A percentile compares a stretch with the other conserved stretches of the same genome.
These are phyloP conservation scores for Dendrocopos noguchii DNA, from an alignment of 2,113 vertebrate genomes.

Conservation along the genomic window DNA sequence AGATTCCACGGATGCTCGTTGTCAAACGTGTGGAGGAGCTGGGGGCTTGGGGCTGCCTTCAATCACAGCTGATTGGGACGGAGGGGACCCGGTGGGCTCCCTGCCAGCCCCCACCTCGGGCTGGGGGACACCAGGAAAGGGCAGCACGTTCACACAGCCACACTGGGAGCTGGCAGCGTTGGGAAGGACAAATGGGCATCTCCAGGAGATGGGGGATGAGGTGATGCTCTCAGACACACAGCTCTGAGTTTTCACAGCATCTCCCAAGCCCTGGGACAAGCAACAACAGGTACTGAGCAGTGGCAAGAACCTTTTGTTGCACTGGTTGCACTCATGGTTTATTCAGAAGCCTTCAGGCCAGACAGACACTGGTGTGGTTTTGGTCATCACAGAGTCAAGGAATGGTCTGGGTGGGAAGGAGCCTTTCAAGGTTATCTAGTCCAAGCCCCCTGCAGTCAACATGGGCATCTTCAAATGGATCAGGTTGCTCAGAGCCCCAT, in stretches of 20 bases:
- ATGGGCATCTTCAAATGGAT: too few relatives aligned
- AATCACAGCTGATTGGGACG: conserved; percentile 49
- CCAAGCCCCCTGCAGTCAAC: too few relatives aligned
- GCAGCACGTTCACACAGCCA: neutral
- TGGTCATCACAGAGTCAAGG: neutral
- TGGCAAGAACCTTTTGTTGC: neutral
- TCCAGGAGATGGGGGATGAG: neutral
- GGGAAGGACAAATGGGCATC: neutral
- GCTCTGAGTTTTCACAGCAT: neutral
- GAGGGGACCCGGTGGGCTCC: neutral
- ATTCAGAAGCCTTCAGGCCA: neutral
- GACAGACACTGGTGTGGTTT: neutral
- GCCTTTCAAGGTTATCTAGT: too few relatives aligned
- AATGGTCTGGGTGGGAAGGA: too few relatives aligned
- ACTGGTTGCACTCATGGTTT: neutral
- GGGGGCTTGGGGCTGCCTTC: conserved; percentile 22
- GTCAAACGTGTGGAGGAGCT: neutral
- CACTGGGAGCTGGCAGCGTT: rapidly evolving
- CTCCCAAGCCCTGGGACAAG: neutral
- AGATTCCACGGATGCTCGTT: conserved; percentile 66
- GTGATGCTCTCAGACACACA: neutral
- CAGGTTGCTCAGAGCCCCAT: too few relatives aligned
- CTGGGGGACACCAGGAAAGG: neutral
- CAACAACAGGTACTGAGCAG: rapidly evolving
- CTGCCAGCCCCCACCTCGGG: neutral